Evolutionary conservation across 2,113 vertebrate genomes (phyloP).

Genomic region (Numida meleagris): DNA sequence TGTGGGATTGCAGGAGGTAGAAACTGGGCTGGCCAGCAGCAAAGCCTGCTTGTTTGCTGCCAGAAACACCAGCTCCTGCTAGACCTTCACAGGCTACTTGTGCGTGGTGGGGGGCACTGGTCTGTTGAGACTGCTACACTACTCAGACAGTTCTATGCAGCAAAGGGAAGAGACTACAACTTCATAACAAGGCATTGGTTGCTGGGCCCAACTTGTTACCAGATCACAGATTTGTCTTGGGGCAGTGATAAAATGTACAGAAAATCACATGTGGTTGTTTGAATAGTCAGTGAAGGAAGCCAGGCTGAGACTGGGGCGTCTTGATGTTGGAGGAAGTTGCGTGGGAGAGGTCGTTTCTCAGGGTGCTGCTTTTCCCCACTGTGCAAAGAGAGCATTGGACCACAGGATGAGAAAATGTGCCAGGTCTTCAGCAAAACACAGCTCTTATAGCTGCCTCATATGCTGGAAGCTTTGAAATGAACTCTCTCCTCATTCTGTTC

Average conservation of each 20-base stretch:
- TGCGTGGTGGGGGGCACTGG: neutral
- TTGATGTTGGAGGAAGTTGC: neutral
- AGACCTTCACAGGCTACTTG: neutral
- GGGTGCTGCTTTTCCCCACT: neutral
- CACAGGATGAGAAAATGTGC: neutral
- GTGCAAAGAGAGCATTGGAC: neutral
- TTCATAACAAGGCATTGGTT: neutral
- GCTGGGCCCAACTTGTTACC: neutral
- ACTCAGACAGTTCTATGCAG: neutral
- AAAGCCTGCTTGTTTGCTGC: neutral
- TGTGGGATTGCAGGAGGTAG: neutral
- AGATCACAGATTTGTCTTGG: neutral
- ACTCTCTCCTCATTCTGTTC: neutral
- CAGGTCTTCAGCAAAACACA: neutral
- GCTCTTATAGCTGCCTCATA: neutral
- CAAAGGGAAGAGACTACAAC: neutral
- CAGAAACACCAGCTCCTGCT: neutral
- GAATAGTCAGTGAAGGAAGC: neutral
- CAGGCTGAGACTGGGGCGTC: fast-evolving
- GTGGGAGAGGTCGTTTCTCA: neutral
- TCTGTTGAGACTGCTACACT: neutral
- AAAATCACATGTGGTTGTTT: neutral
- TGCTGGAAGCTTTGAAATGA: neutral
- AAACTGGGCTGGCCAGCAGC: neutral
- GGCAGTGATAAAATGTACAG: neutral